phyloP scores from a whole-genome alignment of 1,140 invertebrate species.

The Drosophila takahashii region DNA sequence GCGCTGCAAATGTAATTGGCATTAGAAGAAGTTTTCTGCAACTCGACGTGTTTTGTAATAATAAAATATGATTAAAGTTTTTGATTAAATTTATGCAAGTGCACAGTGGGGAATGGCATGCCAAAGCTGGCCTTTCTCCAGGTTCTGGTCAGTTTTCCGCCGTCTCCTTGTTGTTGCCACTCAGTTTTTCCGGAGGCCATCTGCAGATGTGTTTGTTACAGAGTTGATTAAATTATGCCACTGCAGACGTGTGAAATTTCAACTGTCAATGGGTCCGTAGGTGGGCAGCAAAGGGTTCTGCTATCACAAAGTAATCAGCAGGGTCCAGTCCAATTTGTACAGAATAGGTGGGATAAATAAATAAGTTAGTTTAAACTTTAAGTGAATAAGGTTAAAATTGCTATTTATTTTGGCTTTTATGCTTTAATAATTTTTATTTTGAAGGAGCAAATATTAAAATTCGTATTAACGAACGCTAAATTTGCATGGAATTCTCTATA shows the following conservation, averaged over 20 bases:
- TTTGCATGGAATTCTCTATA: too few species aligned
- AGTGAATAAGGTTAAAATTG: background rate
- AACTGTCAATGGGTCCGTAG: constrained; percentile 24
- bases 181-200: constrained; percentile 13
- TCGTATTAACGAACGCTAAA: too few species aligned
- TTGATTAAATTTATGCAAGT: constrained; percentile 83
- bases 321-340: constrained; percentile 7
- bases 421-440: too few species aligned
- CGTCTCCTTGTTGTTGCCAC: background rate
- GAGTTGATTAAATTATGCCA: constrained; percentile 78
- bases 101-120: constrained; percentile 49
- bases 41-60: constrained; percentile 81
- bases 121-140: constrained; percentile 26
- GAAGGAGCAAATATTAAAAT: too few species aligned
- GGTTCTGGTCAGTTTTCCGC: constrained; percentile 23
- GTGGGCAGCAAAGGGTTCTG: constrained; percentile 20
- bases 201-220: constrained; percentile 70
- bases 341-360: background rate
- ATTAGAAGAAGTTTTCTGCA: constrained; percentile 71
- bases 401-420: background rate
- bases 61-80: constrained; percentile 84
- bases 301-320: constrained; percentile 61
- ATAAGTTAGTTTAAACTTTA: background rate
- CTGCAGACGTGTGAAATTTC: constrained; percentile 71
- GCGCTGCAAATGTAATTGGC: constrained; percentile 79